These are phyloP conservation scores for Ariolimax columbianus DNA, from an alignment of 2,888 invertebrate genomes.

Conservation along the genomic window DNA sequence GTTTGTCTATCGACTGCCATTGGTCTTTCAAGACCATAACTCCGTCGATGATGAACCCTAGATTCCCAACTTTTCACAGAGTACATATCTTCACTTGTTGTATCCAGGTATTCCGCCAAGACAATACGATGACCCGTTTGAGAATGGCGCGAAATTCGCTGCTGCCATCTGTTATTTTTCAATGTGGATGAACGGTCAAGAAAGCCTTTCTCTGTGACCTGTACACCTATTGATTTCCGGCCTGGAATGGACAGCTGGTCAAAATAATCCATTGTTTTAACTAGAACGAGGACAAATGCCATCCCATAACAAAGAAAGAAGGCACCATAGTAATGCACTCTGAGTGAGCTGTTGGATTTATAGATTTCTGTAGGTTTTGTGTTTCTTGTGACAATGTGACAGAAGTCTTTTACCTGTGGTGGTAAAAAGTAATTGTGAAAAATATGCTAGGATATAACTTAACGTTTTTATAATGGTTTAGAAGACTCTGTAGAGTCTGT, in stretches of 20 bases:
- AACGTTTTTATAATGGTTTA: no score
- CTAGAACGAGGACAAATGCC: background rate
- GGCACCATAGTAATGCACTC: background rate
- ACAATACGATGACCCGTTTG: slow-evolving; percentile 2
- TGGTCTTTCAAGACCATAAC: no score
- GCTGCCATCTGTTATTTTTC: background rate
- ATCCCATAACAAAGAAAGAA: background rate
- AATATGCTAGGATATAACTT: no score
- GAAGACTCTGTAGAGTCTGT: no score
- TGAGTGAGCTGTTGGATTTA: background rate
- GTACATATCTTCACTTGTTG: background rate
- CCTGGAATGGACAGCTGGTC: background rate
- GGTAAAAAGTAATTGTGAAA: no score
- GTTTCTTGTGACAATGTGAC: background rate
- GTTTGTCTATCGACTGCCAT: no score
- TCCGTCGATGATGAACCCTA: background rate
- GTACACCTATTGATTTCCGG: background rate
- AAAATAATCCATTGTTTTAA: slow-evolving; percentile 6
- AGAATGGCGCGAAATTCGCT: background rate
- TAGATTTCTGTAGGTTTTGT: no score
- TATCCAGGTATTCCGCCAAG: background rate
- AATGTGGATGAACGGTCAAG: background rate
- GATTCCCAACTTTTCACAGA: background rate
- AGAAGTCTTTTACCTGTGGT: background rate
- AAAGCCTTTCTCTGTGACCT: background rate